These are phyloP conservation scores for Hydrolagus affinis DNA, from an alignment of 2,113 vertebrate species.

Conservation along the genomic window DNA sequence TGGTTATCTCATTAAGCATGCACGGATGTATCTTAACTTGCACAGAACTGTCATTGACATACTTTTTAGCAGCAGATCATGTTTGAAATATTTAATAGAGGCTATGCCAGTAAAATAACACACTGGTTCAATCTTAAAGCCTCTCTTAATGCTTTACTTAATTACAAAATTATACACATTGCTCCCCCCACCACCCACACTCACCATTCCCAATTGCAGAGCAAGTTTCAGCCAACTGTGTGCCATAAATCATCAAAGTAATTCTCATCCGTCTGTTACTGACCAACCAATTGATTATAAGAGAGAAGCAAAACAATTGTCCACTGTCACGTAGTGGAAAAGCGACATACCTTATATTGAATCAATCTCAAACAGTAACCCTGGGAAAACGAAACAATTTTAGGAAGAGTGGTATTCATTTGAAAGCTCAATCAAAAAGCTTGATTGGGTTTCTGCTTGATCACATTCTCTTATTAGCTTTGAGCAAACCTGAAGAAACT, in stretches of 20 bases:
- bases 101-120: too few species aligned
- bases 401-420: constrained; percentile 13
- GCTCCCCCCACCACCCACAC: too few species aligned
- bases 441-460: constrained; percentile 31
- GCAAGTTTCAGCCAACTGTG: background rate
- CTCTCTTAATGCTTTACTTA: too few species aligned
- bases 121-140: too few species aligned
- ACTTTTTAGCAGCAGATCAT: too few species aligned
- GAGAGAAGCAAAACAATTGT: background rate
- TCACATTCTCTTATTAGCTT: constrained; percentile 27
- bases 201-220: too few species aligned
- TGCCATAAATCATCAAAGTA: background rate
- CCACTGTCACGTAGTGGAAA: background rate
- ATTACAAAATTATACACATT: background rate
- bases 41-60: too few species aligned
- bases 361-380: constrained; percentile 17
- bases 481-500: constrained; percentile 21
- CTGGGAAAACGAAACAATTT: constrained; percentile 23
- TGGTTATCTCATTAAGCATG: too few species aligned
- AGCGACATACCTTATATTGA: background rate
- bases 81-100: too few species aligned
- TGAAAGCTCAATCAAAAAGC: constrained; percentile 16
- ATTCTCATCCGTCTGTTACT: background rate
- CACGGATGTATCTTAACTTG: too few species aligned
- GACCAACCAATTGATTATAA: background rate